phyloP scores from a whole-genome alignment of 2,797 vertebrate genomes.

The Spondyliosoma cantharus region DNA sequence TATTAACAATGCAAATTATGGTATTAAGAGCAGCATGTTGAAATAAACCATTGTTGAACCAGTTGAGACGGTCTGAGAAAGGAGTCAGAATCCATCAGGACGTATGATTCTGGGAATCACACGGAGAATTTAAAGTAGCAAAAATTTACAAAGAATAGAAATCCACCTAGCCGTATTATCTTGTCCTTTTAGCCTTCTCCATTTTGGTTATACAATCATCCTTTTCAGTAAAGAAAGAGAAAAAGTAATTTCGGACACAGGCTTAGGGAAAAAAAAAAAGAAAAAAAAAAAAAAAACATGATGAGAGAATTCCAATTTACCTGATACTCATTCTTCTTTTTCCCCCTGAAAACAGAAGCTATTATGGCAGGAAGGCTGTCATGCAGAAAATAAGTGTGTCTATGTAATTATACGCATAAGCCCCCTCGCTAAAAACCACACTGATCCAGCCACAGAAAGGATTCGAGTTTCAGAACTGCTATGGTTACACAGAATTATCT shows the following conservation, averaged over 20 bases:
- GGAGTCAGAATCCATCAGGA: constrained; percentile 14
- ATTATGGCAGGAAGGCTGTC: constrained; percentile 80
- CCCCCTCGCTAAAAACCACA: constrained; percentile 72
- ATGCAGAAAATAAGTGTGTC: constrained; percentile 85
- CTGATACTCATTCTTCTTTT: constrained; percentile 77
- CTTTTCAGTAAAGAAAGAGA: constrained; percentile 37
- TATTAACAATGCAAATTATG: constrained; percentile 55
- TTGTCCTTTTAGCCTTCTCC: constrained; percentile 39
- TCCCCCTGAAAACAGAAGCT: constrained; percentile 78
- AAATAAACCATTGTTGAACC: constrained; percentile 36
- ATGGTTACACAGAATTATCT: constrained; percentile 65
- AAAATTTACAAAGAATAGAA: constrained; percentile 18
- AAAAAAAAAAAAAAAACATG: constrained; percentile 46
- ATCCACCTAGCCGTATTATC: constrained; percentile 42
- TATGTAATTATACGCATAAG: constrained; percentile 83
- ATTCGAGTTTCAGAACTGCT: constrained; percentile 65
- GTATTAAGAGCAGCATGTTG: constrained; percentile 19
- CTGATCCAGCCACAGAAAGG: constrained; percentile 69
- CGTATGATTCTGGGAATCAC: constrained; percentile 6
- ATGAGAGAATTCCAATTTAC: constrained; percentile 81
- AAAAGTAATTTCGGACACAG: constrained; percentile 64
- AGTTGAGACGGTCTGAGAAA: constrained; percentile 23
- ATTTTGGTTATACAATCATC: constrained; percentile 53
- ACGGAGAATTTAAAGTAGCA: constrained; percentile 15
- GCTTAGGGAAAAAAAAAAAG: constrained; percentile 41